Percentiles rank a stretch among this genome's conserved stretches.
phyloP scores from a whole-genome alignment of 2,888 invertebrate species.

The Melanargia galathea region DNA sequence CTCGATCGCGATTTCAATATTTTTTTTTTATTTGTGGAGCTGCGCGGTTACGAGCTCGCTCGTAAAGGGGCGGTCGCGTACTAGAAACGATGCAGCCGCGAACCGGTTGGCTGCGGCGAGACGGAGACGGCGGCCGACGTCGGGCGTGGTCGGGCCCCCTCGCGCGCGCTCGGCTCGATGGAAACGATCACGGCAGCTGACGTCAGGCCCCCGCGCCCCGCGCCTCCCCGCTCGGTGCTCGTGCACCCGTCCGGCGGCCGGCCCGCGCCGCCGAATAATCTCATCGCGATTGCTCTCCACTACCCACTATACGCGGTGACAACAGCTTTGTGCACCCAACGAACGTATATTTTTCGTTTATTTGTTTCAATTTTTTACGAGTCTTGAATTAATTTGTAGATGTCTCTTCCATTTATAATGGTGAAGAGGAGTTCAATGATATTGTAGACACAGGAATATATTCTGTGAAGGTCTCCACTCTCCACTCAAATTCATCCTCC shows the following conservation, averaged over 20 bases:
- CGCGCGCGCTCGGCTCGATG: slow-evolving; percentile 66
- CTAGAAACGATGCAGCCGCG: slow-evolving; percentile 65
- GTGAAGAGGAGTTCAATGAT: not conserved
- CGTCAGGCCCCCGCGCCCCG: slow-evolving; percentile 60
- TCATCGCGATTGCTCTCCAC: not conserved
- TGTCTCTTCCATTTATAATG: too few species aligned
- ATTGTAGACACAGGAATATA: not conserved
- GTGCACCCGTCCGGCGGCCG: slow-evolving; percentile 49
- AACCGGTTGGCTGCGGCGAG: slow-evolving; percentile 73
- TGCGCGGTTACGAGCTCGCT: slow-evolving; percentile 55
- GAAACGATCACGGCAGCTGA: slow-evolving; percentile 66
- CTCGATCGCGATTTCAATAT: slow-evolving; percentile 48
- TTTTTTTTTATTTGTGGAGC: slow-evolving; percentile 44
- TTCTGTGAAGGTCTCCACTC: too few species aligned
- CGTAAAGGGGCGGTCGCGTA: slow-evolving; percentile 67
- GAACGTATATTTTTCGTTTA: not conserved
- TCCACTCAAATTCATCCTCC: too few species aligned
- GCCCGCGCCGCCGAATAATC: slow-evolving; percentile 23
- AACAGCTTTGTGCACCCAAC: not conserved
- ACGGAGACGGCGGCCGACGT: slow-evolving; percentile 50
- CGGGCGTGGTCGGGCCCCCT: slow-evolving; percentile 53
- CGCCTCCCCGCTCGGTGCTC: slow-evolving; percentile 42
- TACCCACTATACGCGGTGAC: not conserved
- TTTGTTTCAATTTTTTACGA: not conserved
- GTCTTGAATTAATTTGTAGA: not conserved